Evolutionary conservation across 2,113 vertebrate genomes (phyloP).

Genomic region (Copsychus sechellarum): DNA sequence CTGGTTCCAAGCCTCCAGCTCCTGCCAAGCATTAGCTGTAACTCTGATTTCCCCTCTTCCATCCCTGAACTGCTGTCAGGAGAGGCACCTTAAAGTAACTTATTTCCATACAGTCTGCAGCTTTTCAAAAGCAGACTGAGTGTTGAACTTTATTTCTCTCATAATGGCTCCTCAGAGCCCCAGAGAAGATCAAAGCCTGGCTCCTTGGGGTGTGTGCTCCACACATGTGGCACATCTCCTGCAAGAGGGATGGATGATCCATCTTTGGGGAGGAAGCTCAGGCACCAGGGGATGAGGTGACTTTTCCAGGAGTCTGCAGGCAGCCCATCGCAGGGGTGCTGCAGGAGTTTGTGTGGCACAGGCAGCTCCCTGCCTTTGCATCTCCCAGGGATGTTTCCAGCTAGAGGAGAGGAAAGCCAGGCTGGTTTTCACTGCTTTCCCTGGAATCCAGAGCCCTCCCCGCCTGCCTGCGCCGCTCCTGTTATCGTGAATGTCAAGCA

Average conservation of each 20-base stretch:
- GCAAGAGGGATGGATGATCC: fast-evolving
- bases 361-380: fast-evolving
- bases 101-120: background rate
- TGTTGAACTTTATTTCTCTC: background rate
- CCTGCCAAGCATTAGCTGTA: background rate
- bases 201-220: background rate
- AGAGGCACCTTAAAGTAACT: background rate
- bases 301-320: background rate
- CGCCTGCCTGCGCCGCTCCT: background rate
- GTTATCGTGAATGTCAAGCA: conserved; percentile 55
- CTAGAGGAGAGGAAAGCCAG: background rate
- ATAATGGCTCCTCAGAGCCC: background rate
- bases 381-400: background rate
- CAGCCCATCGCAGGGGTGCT: background rate
- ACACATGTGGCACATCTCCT: fast-evolving
- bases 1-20: background rate
- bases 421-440: background rate
- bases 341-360: background rate
- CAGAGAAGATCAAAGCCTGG: background rate
- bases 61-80: background rate
- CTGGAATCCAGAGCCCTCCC: background rate
- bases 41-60: background rate
- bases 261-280: background rate
- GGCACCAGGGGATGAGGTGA: background rate
- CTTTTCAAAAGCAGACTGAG: background rate